Conservation (phyloP, 1,140 invertebrate genomes). For the Saccostrea cuccullata region DNA sequence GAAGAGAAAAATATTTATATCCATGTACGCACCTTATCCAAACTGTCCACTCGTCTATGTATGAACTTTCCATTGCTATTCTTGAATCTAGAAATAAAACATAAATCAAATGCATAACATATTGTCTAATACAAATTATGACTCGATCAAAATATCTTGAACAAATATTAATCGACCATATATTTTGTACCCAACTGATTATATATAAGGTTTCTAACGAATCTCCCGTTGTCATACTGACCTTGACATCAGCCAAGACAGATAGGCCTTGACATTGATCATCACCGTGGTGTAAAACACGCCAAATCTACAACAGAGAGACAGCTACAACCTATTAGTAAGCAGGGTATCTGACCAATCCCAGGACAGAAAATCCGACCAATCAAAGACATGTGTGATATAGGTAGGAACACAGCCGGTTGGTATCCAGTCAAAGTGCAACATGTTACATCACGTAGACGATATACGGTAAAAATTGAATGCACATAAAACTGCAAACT, state of each 20-base stretch:
- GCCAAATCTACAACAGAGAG: conserved; percentile 34
- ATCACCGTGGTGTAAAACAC: conserved; percentile 44
- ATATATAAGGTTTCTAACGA: no score
- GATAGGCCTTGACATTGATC: conserved; percentile 52
- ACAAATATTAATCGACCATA: neutral
- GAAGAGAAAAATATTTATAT: neutral
- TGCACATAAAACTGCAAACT: no score
- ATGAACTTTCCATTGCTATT: neutral
- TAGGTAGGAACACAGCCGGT: no score
- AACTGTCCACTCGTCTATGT: neutral
- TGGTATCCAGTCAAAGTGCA: no score
- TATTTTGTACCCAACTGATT: neutral
- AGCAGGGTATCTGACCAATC: no score
- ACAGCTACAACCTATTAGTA: no score
- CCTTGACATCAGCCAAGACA: conserved; percentile 51
- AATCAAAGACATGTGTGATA: no score
- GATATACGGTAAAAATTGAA: no score
- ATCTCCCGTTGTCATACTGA: conserved; percentile 8
- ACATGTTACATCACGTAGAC: no score
- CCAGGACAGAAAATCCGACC: no score
- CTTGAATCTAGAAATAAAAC: neutral
- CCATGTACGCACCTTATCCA: neutral
- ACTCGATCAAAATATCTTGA: neutral
- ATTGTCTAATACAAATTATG: neutral
- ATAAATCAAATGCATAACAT: neutral